Conservation (phyloP, 2,888 invertebrate species). For the Eumerus sabulonum region DNA sequence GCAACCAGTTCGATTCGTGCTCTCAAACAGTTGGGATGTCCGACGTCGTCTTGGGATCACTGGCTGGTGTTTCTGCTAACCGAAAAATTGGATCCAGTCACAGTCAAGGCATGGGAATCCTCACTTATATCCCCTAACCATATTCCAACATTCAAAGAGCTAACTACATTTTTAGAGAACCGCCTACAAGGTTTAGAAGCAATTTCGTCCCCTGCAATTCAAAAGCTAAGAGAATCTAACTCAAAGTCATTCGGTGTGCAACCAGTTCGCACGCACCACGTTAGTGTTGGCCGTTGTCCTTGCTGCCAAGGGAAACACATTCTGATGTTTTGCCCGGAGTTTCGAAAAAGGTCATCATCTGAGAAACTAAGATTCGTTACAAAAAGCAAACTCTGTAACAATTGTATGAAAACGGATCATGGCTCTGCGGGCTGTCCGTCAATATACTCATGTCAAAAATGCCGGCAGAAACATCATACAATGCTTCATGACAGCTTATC, state of each 20-base stretch:
- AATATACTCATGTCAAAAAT: constrained; percentile 20
- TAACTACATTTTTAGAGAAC: too few relatives aligned
- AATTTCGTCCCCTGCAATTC: not conserved
- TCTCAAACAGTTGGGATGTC: too few relatives aligned
- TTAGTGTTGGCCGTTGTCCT: not conserved
- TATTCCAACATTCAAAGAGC: constrained; percentile 21
- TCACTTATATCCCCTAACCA: constrained; percentile 22
- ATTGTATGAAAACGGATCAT: constrained; percentile 40
- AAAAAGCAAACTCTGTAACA: constrained; percentile 15
- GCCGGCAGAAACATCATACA: constrained; percentile 36
- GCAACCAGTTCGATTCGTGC: too few relatives aligned
- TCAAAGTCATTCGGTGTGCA: not conserved
- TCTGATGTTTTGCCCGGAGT: too few relatives aligned
- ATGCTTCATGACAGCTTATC: constrained; percentile 13
- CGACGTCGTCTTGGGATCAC: constrained; percentile 7
- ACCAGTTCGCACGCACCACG: not conserved
- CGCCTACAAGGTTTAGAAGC: constrained; percentile 35
- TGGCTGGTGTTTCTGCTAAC: constrained; percentile 28
- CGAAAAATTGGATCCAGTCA: constrained; percentile 12
- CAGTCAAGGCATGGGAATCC: too few relatives aligned
- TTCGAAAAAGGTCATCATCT: constrained; percentile 16
- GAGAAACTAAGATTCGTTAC: constrained; percentile 14
- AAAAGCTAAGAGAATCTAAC: not conserved
- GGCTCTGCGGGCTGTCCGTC: constrained; percentile 17
- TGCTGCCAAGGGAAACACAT: not conserved